These are phyloP conservation scores for Phaonia tiefii DNA, from an alignment of 2,888 invertebrate genomes.

Conservation along the genomic window DNA sequence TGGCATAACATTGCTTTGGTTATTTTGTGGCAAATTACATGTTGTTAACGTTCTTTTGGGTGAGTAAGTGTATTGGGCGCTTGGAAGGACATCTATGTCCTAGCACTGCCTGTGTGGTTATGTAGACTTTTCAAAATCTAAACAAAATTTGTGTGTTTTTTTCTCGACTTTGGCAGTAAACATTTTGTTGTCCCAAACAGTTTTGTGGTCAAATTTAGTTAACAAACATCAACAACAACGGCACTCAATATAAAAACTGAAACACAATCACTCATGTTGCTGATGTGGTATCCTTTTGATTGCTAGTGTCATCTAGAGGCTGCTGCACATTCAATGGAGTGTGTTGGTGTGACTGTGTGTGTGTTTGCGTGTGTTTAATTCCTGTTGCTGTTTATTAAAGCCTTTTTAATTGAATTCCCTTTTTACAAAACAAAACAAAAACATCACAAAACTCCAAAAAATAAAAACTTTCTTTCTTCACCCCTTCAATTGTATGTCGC, in stretches of 20 bases:
- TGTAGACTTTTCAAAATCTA: slow-evolving; percentile 21
- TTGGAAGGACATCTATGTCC: not conserved
- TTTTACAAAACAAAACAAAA: slow-evolving; percentile 3
- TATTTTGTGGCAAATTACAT: slow-evolving; percentile 56
- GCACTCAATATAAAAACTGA: slow-evolving; percentile 1
- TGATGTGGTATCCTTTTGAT: not conserved
- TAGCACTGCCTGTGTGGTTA: not conserved
- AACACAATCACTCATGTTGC: slow-evolving; percentile 19
- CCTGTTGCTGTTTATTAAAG: slow-evolving; percentile 51
- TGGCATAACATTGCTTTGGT: slow-evolving; percentile 47
- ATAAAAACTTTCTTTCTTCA: slow-evolving; percentile 8
- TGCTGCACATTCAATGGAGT: no score
- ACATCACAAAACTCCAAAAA: not conserved
- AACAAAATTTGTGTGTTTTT: slow-evolving; percentile 13
- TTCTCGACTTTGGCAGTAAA: not conserved
- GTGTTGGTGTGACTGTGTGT: slow-evolving; percentile 2
- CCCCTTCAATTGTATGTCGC: no score
- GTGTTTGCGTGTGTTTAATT: slow-evolving; percentile 21
- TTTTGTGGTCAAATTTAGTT: slow-evolving; percentile 54
- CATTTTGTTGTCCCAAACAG: slow-evolving; percentile 22
- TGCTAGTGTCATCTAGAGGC: no score
- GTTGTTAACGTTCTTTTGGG: not conserved
- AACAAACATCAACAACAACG: slow-evolving; percentile 26
- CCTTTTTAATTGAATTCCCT: slow-evolving; percentile 56
- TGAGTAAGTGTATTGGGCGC: not conserved